A percentile compares a stretch with the other conserved stretches of the same genome.
These are phyloP conservation scores for Apodemia mormo DNA, from an alignment of 2,888 invertebrate species.

Conservation along the genomic window DNA sequence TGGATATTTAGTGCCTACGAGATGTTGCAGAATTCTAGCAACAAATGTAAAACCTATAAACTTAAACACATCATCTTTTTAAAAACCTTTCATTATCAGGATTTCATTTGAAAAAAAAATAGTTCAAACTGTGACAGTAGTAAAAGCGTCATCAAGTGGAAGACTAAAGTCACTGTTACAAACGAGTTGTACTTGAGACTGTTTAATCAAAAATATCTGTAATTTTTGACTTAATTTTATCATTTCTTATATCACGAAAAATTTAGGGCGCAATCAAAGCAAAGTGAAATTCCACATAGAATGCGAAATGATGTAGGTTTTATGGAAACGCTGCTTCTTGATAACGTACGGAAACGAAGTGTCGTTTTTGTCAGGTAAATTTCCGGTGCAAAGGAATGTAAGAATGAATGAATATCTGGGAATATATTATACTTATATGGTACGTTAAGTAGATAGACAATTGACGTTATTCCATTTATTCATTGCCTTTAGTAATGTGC, in stretches of 20 bases:
- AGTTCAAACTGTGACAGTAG: too few relatives aligned
- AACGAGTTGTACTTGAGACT: too few relatives aligned
- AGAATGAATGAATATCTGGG: not conserved
- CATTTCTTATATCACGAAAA: not conserved
- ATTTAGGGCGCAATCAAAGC: not conserved
- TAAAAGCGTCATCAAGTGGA: too few relatives aligned
- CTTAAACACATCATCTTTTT: too few relatives aligned
- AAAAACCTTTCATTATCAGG: too few relatives aligned
- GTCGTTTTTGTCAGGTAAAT: slow-evolving; percentile 12
- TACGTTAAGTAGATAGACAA: not conserved
- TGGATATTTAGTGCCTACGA: too few relatives aligned
- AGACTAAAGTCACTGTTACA: too few relatives aligned
- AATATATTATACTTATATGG: not conserved
- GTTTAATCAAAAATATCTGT: too few relatives aligned
- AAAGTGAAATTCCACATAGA: not conserved
- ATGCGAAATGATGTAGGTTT: slow-evolving; percentile 9
- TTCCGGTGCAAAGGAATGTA: slow-evolving; percentile 1
- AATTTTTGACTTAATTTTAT: not conserved
- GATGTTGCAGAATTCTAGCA: too few relatives aligned
- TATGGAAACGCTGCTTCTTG: not conserved
- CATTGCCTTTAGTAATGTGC: not conserved
- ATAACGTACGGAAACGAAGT: slow-evolving; percentile 7
- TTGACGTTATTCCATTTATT: not conserved
- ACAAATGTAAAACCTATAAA: too few relatives aligned
- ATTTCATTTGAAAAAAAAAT: too few relatives aligned